Percentiles rank a stretch among this genome's conserved stretches.
These are phyloP conservation scores for Archilochus colubris DNA, from an alignment of 2,113 vertebrate genomes.

Conservation along the genomic window DNA sequence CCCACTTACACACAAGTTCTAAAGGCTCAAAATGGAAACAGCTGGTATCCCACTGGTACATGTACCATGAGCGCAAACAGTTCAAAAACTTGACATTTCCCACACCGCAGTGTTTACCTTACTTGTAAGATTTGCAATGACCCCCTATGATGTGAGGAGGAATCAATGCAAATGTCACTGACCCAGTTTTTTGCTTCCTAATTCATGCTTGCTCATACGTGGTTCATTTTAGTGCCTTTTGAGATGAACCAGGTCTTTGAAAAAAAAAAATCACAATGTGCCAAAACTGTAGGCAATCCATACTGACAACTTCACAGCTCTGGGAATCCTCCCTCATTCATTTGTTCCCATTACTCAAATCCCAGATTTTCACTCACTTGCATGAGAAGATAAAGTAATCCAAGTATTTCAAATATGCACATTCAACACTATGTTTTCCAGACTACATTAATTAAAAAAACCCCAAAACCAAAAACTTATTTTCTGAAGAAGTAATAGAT, in stretches of 20 bases:
- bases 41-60: fast-evolving
- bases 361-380: constrained; percentile 8
- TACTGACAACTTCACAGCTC: constrained; percentile 4
- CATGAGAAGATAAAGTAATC: not conserved
- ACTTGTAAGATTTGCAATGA: not conserved
- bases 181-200: not conserved
- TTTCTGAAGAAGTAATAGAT: not conserved
- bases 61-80: not conserved
- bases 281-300: constrained; percentile 11
- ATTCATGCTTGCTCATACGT: not conserved
- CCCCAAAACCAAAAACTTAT: not conserved
- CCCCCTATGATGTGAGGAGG: not conserved
- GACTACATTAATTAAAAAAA: not conserved
- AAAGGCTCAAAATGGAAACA: not conserved
- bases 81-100: not conserved
- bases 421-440: not conserved
- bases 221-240: not conserved
- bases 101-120: not conserved
- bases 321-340: constrained; percentile 12
- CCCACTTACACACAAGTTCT: not conserved
- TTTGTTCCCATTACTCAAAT: constrained; percentile 11
- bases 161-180: constrained; percentile 3
- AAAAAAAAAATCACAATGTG: not conserved
- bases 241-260: not conserved
- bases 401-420: not conserved